Percentiles rank a stretch among this genome's conserved stretches.
These are phyloP conservation scores for Vicugna pacos DNA, from an alignment of 2,113 vertebrate species.

Conservation along the genomic window DNA sequence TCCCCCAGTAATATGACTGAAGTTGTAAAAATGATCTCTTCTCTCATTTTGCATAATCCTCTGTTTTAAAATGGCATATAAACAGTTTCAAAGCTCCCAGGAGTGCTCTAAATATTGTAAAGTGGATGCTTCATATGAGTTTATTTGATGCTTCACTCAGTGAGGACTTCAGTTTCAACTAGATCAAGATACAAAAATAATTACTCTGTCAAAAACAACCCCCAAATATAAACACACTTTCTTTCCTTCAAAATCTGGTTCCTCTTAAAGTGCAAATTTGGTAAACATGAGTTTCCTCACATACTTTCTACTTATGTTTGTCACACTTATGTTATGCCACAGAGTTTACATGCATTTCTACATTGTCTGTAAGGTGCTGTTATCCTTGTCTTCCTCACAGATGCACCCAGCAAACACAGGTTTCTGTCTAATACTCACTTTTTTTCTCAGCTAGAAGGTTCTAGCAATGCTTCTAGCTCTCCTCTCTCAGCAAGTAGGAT, in stretches of 20 bases:
- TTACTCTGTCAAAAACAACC: conserved; percentile 75
- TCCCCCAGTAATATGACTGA: conserved; percentile 69
- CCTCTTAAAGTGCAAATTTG: conserved; percentile 77
- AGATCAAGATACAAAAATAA: conserved; percentile 80
- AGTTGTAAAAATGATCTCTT: conserved; percentile 79
- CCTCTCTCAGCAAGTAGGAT: not conserved
- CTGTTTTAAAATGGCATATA: conserved; percentile 76
- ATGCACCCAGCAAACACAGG: not conserved
- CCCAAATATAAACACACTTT: conserved; percentile 67
- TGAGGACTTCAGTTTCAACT: conserved; percentile 79
- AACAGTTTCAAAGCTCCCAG: conserved; percentile 72
- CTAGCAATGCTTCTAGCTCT: not conserved
- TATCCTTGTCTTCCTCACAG: not conserved
- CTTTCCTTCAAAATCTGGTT: conserved; percentile 75
- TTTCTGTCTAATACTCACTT: not conserved
- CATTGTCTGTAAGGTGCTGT: not conserved
- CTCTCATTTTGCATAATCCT: conserved; percentile 79
- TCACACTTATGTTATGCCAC: not conserved
- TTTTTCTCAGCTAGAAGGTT: not conserved
- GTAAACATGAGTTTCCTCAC: not conserved
- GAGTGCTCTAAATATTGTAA: conserved; percentile 77
- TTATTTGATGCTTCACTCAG: conserved; percentile 69
- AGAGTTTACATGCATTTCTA: not conserved
- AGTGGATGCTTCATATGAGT: conserved; percentile 66
- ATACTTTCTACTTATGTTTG: not conserved